These are phyloP conservation scores for Lucilia sericata DNA, from an alignment of 1,140 invertebrate genomes.

Conservation along the genomic window DNA sequence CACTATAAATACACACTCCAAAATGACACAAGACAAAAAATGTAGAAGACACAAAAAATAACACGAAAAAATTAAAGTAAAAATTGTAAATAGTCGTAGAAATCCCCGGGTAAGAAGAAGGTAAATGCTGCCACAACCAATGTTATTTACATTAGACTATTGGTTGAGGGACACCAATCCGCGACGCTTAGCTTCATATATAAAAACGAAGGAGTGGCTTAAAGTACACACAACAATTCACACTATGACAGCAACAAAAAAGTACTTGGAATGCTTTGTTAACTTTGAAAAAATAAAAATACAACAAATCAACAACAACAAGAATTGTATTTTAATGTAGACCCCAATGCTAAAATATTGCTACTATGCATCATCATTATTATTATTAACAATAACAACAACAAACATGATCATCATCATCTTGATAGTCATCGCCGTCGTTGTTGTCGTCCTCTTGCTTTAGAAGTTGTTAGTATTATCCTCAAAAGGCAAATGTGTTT, in stretches of 20 bases:
- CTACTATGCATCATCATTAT: not conserved
- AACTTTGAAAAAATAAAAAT: not conserved
- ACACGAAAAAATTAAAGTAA: not conserved
- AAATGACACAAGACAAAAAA: not conserved
- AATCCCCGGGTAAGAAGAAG: not conserved
- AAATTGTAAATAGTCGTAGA: not conserved
- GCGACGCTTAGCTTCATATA: constrained; percentile 50
- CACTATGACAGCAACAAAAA: constrained; percentile 52
- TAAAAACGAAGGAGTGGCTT: constrained; percentile 65
- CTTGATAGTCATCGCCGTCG: not conserved
- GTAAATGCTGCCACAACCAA: not conserved
- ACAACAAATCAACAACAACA: not conserved
- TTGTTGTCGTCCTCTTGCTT: not conserved
- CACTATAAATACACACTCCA: not conserved
- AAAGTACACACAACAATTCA: constrained; percentile 68
- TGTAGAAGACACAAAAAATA: not conserved
- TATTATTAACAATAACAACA: not conserved
- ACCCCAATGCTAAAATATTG: not conserved
- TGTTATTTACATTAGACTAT: constrained; percentile 49
- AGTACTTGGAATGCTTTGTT: constrained; percentile 30
- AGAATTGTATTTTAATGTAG: not conserved
- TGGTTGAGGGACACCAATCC: constrained; percentile 52
- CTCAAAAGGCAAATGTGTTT: not conserved
- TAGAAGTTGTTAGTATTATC: not conserved
- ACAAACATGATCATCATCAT: not conserved